phyloP scores from a whole-genome alignment of 2,797 vertebrate species.

The Neosilurus hyrtlii region DNA sequence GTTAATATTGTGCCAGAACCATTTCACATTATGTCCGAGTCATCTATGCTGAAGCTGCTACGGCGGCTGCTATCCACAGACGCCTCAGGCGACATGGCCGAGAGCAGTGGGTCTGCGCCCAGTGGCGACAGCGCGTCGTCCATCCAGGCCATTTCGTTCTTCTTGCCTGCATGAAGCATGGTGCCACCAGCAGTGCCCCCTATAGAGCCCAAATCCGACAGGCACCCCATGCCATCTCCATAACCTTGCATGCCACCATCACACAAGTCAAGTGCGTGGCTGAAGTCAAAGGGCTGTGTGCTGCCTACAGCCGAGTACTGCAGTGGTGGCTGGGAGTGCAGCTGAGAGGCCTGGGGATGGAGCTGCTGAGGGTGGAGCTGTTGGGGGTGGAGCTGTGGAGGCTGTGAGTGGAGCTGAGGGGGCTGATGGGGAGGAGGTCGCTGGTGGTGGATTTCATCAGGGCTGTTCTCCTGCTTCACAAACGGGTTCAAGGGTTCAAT shows the following conservation, averaged over 20 bases:
- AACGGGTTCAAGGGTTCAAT: slow-evolving; percentile 78
- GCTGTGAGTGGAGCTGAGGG: slow-evolving; percentile 63
- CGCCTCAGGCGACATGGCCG: slow-evolving; percentile 89
- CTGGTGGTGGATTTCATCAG: slow-evolving; percentile 75
- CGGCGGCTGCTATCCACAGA: slow-evolving; percentile 94
- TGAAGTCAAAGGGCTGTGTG: slow-evolving; percentile 90
- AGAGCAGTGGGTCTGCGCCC: slow-evolving; percentile 89
- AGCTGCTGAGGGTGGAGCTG: slow-evolving; percentile 59
- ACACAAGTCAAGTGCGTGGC: slow-evolving; percentile 80
- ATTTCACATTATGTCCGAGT: slow-evolving; percentile 86
- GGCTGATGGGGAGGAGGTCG: slow-evolving; percentile 66
- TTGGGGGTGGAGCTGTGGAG: slow-evolving; percentile 54
- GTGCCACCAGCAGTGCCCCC: slow-evolving; percentile 56
- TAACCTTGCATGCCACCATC: slow-evolving; percentile 76
- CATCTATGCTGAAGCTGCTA: slow-evolving; percentile 98
- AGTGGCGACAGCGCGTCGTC: slow-evolving; percentile 89
- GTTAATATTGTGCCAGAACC: slow-evolving; percentile 10
- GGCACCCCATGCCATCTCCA: slow-evolving; percentile 79
- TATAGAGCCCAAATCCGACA: slow-evolving; percentile 78
- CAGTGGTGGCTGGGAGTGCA: slow-evolving; percentile 66
- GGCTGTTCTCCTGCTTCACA: slow-evolving; percentile 85
- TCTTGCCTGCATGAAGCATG: slow-evolving; percentile 76
- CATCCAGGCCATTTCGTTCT: slow-evolving; percentile 88
- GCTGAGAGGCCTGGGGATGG: slow-evolving; percentile 63
- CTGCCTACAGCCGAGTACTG: slow-evolving; percentile 77